Conservation (phyloP, 2,113 vertebrate species). For the Xiphophorus couchianus region DNA sequence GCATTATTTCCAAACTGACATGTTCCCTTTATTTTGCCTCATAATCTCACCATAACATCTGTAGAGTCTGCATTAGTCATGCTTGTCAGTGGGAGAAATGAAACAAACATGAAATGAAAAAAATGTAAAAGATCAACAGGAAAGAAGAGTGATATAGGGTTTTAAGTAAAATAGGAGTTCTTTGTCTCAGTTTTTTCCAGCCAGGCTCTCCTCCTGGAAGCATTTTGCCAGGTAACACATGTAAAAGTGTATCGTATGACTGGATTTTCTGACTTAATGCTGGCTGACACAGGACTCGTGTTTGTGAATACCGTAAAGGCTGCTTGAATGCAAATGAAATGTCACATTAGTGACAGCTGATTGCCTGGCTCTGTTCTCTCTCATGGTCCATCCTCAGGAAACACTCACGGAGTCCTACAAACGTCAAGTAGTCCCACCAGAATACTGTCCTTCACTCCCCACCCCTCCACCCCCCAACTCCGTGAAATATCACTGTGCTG, state of each 20-base stretch:
- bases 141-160: too few species aligned
- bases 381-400: slow-evolving; percentile 27
- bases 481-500: slow-evolving; percentile 65
- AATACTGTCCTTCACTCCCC: not conserved
- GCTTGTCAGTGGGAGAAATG: too few species aligned
- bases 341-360: slow-evolving; percentile 64
- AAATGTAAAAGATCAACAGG: too few species aligned
- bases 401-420: slow-evolving; percentile 33
- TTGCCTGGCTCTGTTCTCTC: slow-evolving; percentile 38
- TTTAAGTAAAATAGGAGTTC: too few species aligned
- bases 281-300: slow-evolving; percentile 31
- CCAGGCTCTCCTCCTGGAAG: not conserved
- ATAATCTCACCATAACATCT: too few species aligned
- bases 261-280: slow-evolving; percentile 18
- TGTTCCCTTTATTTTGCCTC: too few species aligned
- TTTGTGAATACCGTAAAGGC: slow-evolving; percentile 36
- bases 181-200: not conserved
- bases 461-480: not conserved
- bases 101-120: too few species aligned
- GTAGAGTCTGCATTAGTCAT: too few species aligned
- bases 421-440: slow-evolving; percentile 5
- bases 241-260: slow-evolving; percentile 10
- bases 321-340: slow-evolving; percentile 61
- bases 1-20: too few species aligned
- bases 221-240: slow-evolving; percentile 14